These are phyloP conservation scores for Molorchus minor DNA, from an alignment of 2,888 invertebrate species.

Conservation along the genomic window DNA sequence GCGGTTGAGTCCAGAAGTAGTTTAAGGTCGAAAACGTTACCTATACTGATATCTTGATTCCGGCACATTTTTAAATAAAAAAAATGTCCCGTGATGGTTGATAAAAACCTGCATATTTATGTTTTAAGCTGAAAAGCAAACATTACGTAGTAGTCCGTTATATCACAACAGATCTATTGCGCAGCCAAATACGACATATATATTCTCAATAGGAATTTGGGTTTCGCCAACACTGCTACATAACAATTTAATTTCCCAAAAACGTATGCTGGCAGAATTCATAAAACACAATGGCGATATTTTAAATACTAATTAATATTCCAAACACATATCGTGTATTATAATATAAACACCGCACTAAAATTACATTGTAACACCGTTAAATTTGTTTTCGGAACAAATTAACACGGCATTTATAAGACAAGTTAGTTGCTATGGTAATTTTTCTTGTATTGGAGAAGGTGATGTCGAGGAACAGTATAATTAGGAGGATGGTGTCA, in stretches of 20 bases:
- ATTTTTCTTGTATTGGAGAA: slow-evolving; percentile 1
- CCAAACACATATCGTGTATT: slow-evolving; percentile 10
- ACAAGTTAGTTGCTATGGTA: slow-evolving; percentile 8
- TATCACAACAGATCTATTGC: not conserved
- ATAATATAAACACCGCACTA: slow-evolving; percentile 10
- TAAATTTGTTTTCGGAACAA: slow-evolving; percentile 15
- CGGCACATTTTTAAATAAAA: no score
- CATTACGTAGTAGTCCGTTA: no score
- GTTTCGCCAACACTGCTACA: slow-evolving; percentile 9
- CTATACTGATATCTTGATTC: no score
- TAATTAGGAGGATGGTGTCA: slow-evolving; percentile 18
- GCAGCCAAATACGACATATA: not conserved
- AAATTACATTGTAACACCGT: slow-evolving; percentile 22
- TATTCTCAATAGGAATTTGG: not conserved
- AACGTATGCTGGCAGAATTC: slow-evolving; percentile 14
- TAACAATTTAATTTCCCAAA: slow-evolving; percentile 17
- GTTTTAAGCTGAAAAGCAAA: no score
- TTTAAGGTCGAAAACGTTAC: no score
- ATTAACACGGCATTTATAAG: slow-evolving; percentile 21
- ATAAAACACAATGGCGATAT: slow-evolving; percentile 3
- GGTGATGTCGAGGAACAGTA: slow-evolving; percentile 5
- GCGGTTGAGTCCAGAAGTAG: no score
- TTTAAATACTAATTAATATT: slow-evolving; percentile 21
- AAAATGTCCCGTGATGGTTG: no score
- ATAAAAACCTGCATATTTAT: no score